Percentiles rank a stretch among this genome's conserved stretches.
Evolutionary conservation across 1,140 invertebrate genomes (phyloP).

Genomic region (Limonius californicus): DNA sequence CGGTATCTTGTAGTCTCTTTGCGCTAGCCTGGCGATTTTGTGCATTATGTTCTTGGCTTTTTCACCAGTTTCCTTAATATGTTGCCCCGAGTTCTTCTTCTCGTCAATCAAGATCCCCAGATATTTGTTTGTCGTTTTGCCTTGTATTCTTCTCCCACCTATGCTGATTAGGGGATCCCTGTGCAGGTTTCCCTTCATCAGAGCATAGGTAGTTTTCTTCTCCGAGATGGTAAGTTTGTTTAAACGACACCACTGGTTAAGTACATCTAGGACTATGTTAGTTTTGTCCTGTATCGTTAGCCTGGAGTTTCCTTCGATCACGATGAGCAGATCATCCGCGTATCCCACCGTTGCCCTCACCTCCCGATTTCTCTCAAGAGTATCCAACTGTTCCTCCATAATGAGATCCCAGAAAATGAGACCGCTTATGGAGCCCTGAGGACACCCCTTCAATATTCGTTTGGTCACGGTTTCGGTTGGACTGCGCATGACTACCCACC

Average conservation of each 20-base stretch:
- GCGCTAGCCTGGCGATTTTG: background rate
- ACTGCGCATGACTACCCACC: background rate
- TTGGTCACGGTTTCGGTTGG: constrained; percentile 9
- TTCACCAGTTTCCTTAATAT: background rate
- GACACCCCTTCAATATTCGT: constrained; percentile 30
- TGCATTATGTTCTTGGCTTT: constrained; percentile 6
- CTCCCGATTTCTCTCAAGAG: background rate
- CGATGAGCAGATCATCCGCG: constrained; percentile 1
- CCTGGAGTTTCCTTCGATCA: background rate
- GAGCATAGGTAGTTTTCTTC: background rate
- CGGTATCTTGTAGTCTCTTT: constrained; percentile 2
- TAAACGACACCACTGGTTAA: too few species aligned
- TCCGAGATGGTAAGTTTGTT: too few species aligned
- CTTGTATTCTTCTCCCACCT: background rate
- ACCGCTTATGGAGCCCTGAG: constrained; percentile 38
- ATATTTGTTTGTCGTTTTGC: background rate
- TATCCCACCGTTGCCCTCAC: background rate
- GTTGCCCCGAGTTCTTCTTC: background rate
- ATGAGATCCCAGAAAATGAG: constrained; percentile 34
- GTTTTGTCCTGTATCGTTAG: too few species aligned
- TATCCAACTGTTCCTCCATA: constrained; percentile 26
- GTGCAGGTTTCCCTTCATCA: constrained; percentile 3
- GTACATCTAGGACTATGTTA: too few species aligned
- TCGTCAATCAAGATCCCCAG: constrained; percentile 5
- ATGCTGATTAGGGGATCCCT: background rate